phyloP scores from a whole-genome alignment of 64 coral and sea anemone genomes.

The Montipora capricornis region DNA sequence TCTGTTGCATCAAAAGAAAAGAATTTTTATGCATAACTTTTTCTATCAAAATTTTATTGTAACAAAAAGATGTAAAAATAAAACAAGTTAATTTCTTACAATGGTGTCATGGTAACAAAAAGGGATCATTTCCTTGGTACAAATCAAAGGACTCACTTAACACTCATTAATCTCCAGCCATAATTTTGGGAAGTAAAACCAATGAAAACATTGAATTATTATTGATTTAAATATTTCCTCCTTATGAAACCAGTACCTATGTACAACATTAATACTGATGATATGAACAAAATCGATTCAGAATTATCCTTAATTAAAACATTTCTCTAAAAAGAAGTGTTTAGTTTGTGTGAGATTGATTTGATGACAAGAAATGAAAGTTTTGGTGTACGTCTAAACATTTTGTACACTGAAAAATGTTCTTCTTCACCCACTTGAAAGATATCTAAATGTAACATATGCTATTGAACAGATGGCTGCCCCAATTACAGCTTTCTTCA shows the following conservation, averaged over 20 bases:
- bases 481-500: conserved; percentile 14
- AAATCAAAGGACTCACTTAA: background rate
- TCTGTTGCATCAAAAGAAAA: background rate
- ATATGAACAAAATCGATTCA: background rate
- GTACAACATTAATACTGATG: conserved; percentile 6
- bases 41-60: background rate
- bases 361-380: background rate
- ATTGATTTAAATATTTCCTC: background rate
- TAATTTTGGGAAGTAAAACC: background rate
- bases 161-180: too few species aligned
- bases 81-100: background rate
- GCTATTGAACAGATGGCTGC: conserved; percentile 31
- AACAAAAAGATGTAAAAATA: background rate
- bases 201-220: background rate
- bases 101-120: background rate
- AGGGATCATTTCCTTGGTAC: background rate
- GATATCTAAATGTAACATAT: conserved; percentile 35
- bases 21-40: background rate
- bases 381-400: background rate
- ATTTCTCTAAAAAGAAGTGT: background rate
- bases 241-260: background rate
- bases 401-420: background rate
- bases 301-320: background rate
- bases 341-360: background rate
- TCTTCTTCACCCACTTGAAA: background rate